Conservation (phyloP, 2,797 vertebrate species). For the Argya squamiceps region DNA sequence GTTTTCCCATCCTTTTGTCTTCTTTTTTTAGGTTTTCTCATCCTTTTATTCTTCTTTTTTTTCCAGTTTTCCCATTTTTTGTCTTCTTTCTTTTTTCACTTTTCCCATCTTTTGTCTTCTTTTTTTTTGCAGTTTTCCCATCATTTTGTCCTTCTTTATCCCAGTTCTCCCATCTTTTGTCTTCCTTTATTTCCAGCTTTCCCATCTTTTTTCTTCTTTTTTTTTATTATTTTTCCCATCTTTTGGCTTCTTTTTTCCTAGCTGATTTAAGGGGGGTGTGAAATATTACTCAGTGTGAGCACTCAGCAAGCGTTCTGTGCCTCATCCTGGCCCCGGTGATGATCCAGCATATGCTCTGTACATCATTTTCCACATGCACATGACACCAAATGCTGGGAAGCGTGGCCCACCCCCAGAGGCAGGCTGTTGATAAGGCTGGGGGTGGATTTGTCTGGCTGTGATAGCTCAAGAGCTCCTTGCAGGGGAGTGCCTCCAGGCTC, state of each 20-base stretch:
- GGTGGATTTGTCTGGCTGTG: conserved; percentile 31
- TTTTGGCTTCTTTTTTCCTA: background rate
- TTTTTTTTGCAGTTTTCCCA: background rate
- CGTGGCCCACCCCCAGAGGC: conserved; percentile 18
- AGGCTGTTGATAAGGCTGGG: background rate
- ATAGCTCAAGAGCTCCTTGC: background rate
- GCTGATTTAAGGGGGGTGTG: background rate
- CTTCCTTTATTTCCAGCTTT: too few relatives aligned
- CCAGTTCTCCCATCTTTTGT: background rate
- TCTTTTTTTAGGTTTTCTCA: background rate
- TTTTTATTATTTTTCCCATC: too few relatives aligned
- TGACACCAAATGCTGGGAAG: background rate
- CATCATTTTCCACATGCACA: background rate
- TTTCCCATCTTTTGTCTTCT: background rate
- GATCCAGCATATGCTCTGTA: background rate
- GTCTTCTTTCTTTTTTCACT: background rate
- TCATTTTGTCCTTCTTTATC: too few relatives aligned
- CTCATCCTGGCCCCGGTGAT: background rate
- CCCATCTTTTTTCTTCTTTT: too few relatives aligned
- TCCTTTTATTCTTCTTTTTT: background rate
- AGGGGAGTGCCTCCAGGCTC: background rate
- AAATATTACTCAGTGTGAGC: background rate
- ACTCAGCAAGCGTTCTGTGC: background rate
- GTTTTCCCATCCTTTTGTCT: background rate
- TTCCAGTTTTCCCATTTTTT: background rate